These are phyloP conservation scores for Cherax quadricarinatus DNA, from an alignment of 1,140 invertebrate species.

Conservation along the genomic window DNA sequence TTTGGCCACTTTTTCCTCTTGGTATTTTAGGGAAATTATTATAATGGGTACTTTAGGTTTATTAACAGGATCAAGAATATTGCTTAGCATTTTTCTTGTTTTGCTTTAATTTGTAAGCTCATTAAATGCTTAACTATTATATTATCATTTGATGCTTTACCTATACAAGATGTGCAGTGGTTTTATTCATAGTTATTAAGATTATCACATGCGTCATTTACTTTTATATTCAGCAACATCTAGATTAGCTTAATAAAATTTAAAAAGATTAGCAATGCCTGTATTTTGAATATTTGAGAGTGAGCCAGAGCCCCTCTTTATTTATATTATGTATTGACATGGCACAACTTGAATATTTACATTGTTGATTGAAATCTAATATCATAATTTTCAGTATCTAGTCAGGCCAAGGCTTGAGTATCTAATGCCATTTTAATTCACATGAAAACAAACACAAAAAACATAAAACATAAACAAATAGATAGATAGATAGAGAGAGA, in stretches of 20 bases:
- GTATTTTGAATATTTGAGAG: not conserved
- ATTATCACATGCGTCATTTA: not conserved
- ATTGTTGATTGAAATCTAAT: not conserved
- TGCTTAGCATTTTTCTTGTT: not conserved
- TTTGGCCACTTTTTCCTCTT: constrained; percentile 9
- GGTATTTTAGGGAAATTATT: constrained; percentile 36
- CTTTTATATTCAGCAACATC: not conserved
- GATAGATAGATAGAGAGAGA: too few species aligned
- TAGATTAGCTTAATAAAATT: not conserved
- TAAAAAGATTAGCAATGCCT: not conserved
- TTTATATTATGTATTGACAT: not conserved
- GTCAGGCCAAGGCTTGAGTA: not conserved
- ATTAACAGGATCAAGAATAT: not conserved
- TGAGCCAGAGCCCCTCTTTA: not conserved
- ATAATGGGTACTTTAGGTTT: constrained; percentile 3
- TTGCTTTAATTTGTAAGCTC: not conserved
- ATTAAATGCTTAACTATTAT: not conserved
- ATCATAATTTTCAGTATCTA: not conserved
- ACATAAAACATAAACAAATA: too few species aligned
- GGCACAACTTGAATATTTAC: not conserved
- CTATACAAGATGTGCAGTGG: not conserved
- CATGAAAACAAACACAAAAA: too few species aligned
- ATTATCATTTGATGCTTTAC: not conserved
- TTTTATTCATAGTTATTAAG: not conserved
- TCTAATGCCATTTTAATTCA: not conserved